These are phyloP conservation scores for Anolis apletophallus DNA, from an alignment of 2,797 vertebrate species.

Conservation along the genomic window DNA sequence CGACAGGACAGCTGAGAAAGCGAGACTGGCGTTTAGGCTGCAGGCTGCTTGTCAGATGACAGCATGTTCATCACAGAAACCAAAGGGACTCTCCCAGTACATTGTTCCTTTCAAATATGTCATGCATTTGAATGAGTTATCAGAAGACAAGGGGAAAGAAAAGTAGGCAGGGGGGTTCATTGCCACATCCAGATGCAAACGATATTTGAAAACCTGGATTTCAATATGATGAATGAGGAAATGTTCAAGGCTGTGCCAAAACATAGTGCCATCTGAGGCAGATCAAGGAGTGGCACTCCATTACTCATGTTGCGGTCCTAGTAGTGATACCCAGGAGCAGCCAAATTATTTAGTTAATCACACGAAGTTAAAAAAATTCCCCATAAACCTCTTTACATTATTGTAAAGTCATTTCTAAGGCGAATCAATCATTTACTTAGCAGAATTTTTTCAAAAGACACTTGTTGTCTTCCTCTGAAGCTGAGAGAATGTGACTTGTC, in stretches of 20 bases:
- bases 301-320: not conserved
- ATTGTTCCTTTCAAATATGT: conserved; percentile 24
- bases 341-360: not conserved
- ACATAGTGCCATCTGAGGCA: not conserved
- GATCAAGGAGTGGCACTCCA: not conserved
- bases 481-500: too few species aligned
- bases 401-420: too few species aligned
- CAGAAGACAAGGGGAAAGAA: conserved; percentile 11
- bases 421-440: too few species aligned
- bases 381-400: not conserved
- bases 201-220: not conserved
- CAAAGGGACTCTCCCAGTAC: conserved; percentile 5
- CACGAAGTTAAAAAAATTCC: not conserved
- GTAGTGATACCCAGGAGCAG: not conserved
- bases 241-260: not conserved
- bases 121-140: conserved; percentile 24
- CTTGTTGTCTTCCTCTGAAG: too few species aligned
- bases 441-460: too few species aligned
- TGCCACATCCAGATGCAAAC: conserved; percentile 3
- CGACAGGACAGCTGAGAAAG: conserved; percentile 85
- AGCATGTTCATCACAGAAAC: conserved; percentile 53
- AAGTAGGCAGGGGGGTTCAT: conserved; percentile 17
- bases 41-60: conserved; percentile 67
- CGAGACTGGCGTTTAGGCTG: conserved; percentile 67
- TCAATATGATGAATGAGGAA: not conserved